A percentile compares a stretch with the other conserved stretches of the same genome.
Conservation (phyloP, 64 coral and sea anemone species). For the Catalaphyllia jardinei region DNA sequence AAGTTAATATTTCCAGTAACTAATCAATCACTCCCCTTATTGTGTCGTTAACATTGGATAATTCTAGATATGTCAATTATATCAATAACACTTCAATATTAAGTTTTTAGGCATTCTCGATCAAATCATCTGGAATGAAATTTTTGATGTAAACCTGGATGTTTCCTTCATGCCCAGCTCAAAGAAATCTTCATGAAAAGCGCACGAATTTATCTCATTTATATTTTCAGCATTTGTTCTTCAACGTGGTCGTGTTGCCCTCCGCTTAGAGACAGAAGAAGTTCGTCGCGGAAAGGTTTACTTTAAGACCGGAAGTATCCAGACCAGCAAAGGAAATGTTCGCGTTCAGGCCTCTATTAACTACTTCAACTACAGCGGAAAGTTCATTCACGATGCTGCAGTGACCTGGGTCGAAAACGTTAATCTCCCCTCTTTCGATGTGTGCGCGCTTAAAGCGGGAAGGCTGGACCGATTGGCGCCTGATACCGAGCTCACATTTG, state of each 20-base stretch:
- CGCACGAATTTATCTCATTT: not conserved
- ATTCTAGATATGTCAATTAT: no score
- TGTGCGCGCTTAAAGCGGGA: constrained; percentile 73
- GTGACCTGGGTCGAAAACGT: constrained; percentile 73
- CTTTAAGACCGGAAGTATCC: constrained; percentile 43
- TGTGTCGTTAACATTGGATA: no score
- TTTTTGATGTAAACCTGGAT: no score
- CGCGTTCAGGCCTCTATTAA: constrained; percentile 53
- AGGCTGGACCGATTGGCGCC: constrained; percentile 66
- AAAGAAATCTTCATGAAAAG: no score
- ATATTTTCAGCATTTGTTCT: constrained; percentile 59
- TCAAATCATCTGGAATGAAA: no score
- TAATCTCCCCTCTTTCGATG: constrained; percentile 27
- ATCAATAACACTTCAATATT: no score
- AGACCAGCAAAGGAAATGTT: constrained; percentile 4
- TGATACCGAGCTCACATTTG: constrained; percentile 42
- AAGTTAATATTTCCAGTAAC: no score
- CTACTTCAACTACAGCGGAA: constrained; percentile 50
- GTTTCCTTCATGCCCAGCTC: no score
- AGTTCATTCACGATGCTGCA: constrained; percentile 74
- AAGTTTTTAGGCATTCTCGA: no score
- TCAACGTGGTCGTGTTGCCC: constrained; percentile 64
- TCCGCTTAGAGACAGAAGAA: constrained; percentile 55
- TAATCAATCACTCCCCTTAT: no score
- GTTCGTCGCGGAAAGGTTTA: constrained; percentile 53